A percentile compares a stretch with the other conserved stretches of the same genome.
These are phyloP conservation scores for Cynocephalus volans DNA, from an alignment of 2,113 vertebrate genomes.

Conservation along the genomic window DNA sequence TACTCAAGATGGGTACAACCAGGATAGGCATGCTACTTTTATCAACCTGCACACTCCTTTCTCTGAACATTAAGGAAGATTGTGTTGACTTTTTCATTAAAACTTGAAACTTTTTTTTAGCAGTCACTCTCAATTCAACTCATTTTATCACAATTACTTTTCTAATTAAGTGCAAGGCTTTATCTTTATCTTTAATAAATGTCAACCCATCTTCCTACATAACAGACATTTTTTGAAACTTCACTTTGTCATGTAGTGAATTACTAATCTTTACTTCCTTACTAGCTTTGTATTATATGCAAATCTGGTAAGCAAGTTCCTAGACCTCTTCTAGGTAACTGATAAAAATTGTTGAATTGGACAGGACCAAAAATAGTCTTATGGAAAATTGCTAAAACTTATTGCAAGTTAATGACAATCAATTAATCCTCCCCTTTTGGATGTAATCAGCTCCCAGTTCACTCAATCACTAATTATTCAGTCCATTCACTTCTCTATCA, in stretches of 20 bases:
- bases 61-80: not conserved
- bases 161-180: conserved; percentile 66
- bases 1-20: not conserved
- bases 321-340: conserved; percentile 53
- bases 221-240: conserved; percentile 72
- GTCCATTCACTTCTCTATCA: conserved; percentile 14
- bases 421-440: conserved; percentile 42
- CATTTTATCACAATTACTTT: not conserved
- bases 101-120: not conserved
- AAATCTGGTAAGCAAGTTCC: conserved; percentile 65
- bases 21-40: not conserved
- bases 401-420: conserved; percentile 54
- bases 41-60: not conserved
- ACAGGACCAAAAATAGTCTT: conserved; percentile 66
- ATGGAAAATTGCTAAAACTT: conserved; percentile 48
- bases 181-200: conserved; percentile 75
- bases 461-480: conserved; percentile 54
- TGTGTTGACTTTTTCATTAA: not conserved
- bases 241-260: conserved; percentile 63
- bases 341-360: conserved; percentile 61
- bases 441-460: conserved; percentile 61
- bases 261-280: conserved; percentile 60
- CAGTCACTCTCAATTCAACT: not conserved
- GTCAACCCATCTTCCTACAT: conserved; percentile 67
- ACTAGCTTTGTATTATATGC: conserved; percentile 36